Evolutionary conservation across 2,888 invertebrate species (phyloP), one percentile per base, ranked within the genome.

Genomic region (Ophion obscuratus): DNA sequence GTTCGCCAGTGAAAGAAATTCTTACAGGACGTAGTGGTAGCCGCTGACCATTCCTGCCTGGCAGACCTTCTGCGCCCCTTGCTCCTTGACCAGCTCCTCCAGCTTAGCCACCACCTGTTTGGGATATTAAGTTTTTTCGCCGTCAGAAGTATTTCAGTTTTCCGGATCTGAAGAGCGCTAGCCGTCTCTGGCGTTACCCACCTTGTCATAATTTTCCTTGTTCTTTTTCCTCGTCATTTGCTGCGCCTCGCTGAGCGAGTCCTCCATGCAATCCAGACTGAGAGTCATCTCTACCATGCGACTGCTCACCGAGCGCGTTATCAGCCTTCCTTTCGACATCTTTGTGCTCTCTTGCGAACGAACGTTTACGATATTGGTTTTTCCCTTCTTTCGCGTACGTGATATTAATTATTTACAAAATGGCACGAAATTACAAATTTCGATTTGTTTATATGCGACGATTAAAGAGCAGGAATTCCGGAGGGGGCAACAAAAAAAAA

Each of bases 221-320:
- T 92, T 90, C 73, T 92, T 92, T 14, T 90, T 84, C 61, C 89
- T 90, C 1, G 91, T 89, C 27, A 90, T 89, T 10, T 93, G 87
- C 89, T 95, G 95, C 17, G 91, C 92, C n/a, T 93, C 92, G 27
- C 94, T 94, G 10, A 95, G 90, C 0, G 94, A 94, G 61, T 95
- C 95, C 27, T 95, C 95, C 14, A 87, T 87, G 87, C 95, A 95
- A 73, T 95, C 95, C 92, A 95, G 88, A 83, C 92, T 92, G 27
- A 94, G 87, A 5, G 93, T 92, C 93, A 94, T 93, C 2, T 92
- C 90, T 61, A 87, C 11, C 61, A 92, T 92, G 24, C 92, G 91
- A 80, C 87, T 89, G 5, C 83, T 91, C 2, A 92, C 84, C 0
- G 93, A 91, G 3, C 92, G 92, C 2, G 91, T 90, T 31, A 91